Evolutionary conservation across 2,888 invertebrate species (phyloP).

Genomic region (Selenia dentaria): DNA sequence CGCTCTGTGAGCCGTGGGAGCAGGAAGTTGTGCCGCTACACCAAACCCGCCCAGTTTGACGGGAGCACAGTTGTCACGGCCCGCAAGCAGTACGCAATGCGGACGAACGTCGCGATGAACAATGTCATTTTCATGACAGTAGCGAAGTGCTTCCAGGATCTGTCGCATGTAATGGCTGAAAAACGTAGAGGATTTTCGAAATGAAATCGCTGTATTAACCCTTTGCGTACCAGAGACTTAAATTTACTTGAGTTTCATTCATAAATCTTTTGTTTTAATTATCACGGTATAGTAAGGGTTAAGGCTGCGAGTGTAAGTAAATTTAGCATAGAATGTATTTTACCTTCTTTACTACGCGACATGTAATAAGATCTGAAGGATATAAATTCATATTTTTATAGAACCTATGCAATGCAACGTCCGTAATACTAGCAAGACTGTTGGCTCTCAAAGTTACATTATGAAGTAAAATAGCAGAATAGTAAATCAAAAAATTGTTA

Average conservation of each 20-base stretch:
- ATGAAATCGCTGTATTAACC: not conserved
- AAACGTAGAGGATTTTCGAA: slow-evolving; percentile 25
- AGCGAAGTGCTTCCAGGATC: slow-evolving; percentile 97
- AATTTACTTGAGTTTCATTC: no score
- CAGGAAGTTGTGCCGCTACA: slow-evolving; percentile 96
- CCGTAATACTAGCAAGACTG: no score
- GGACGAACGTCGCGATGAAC: slow-evolving; percentile 99
- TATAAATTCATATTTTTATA: no score
- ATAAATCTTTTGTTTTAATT: no score
- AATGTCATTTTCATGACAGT: slow-evolving; percentile 99
- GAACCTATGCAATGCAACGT: no score
- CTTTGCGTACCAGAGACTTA: no score
- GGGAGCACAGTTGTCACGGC: slow-evolving; percentile 98
- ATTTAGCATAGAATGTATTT: no score
- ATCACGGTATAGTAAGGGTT: no score
- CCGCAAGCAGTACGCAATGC: slow-evolving; percentile 97
- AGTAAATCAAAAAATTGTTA: slow-evolving; percentile 68
- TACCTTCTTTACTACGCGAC: no score
- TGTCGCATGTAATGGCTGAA: slow-evolving; percentile 99
- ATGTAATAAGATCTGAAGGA: no score
- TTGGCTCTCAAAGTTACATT: no score
- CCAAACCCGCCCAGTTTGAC: slow-evolving; percentile 99
- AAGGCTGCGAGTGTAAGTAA: no score
- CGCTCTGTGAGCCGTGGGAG: slow-evolving; percentile 85
- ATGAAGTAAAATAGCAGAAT: not conserved